Evolutionary conservation across 2,888 invertebrate species (phyloP).

Genomic region (Argyresthia goedartella): DNA sequence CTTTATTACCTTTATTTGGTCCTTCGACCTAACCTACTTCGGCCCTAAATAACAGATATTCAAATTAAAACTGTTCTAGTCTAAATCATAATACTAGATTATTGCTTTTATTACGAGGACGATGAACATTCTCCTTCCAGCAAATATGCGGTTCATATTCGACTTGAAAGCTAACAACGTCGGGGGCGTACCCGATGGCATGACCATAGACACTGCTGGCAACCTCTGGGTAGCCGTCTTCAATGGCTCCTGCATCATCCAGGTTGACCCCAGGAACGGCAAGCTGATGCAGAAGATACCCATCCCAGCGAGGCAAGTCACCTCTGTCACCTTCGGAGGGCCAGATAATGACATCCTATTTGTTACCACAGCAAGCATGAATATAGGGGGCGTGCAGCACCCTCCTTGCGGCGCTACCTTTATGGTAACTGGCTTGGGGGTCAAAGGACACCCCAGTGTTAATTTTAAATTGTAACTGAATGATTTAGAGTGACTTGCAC

Average conservation of each 20-base stretch:
- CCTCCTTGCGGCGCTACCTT: slow-evolving; percentile 73
- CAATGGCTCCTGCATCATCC: slow-evolving; percentile 68
- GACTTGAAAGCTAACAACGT: slow-evolving; percentile 60
- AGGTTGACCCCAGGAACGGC: slow-evolving; percentile 67
- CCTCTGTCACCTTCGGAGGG: slow-evolving; percentile 82
- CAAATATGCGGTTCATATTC: slow-evolving; percentile 71
- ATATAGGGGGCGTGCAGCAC: slow-evolving; percentile 36
- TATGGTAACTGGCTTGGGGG: slow-evolving; percentile 73
- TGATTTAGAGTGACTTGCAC: not conserved
- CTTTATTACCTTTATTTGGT: too few relatives aligned
- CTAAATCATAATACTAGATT: too few relatives aligned
- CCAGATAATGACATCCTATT: slow-evolving; percentile 76
- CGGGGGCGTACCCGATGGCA: slow-evolving; percentile 74
- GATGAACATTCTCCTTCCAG: slow-evolving; percentile 36
- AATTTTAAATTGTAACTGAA: slow-evolving; percentile 26
- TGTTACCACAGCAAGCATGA: slow-evolving; percentile 70
- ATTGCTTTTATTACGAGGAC: too few relatives aligned
- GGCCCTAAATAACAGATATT: too few relatives aligned
- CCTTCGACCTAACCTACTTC: too few relatives aligned
- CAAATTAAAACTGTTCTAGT: too few relatives aligned
- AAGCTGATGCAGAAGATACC: slow-evolving; percentile 69
- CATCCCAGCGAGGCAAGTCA: slow-evolving; percentile 73
- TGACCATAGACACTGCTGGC: slow-evolving; percentile 82
- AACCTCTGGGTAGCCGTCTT: slow-evolving; percentile 83
- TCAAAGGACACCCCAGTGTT: slow-evolving; percentile 57